Conservation (phyloP, 2,888 invertebrate species). For the Balanococcus diminutus region DNA sequence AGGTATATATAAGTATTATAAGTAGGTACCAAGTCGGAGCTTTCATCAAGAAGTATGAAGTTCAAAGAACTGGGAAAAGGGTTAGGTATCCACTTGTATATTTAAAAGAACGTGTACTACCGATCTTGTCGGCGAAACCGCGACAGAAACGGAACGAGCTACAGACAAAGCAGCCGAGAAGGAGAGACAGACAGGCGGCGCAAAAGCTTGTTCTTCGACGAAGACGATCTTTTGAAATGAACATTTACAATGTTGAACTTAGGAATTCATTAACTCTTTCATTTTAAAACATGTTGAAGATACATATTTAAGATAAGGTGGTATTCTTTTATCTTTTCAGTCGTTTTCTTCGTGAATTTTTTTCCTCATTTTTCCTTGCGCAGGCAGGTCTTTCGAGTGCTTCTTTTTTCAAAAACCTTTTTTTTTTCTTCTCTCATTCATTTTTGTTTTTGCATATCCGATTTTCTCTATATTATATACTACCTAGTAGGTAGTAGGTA, state of each 20-base stretch:
- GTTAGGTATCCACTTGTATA: constrained; percentile 43
- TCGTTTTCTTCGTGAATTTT: constrained; percentile 51
- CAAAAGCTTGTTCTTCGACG: constrained; percentile 48
- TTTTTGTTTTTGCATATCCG: constrained; percentile 24
- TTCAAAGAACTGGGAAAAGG: constrained; percentile 54
- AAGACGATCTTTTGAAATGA: constrained; percentile 54
- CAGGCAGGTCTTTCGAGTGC: constrained; percentile 54
- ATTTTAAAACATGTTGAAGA: constrained; percentile 54
- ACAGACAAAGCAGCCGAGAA: background rate
- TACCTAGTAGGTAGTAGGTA: background rate
- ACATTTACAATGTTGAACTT: constrained; percentile 53
- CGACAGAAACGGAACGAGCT: constrained; percentile 3
- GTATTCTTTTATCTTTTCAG: constrained; percentile 53
- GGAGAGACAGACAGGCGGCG: background rate
- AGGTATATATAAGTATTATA: background rate
- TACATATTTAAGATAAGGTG: constrained; percentile 54
- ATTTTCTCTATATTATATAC: constrained; percentile 18
- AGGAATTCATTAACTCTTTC: constrained; percentile 55
- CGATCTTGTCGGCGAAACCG: constrained; percentile 31
- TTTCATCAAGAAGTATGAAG: constrained; percentile 44
- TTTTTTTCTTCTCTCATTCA: background rate
- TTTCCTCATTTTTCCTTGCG: constrained; percentile 49
- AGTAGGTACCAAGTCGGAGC: background rate
- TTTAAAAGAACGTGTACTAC: constrained; percentile 26
- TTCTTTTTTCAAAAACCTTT: background rate